Evolutionary conservation across 2,888 invertebrate species (phyloP).

Genomic region (Chrysolina americana): DNA sequence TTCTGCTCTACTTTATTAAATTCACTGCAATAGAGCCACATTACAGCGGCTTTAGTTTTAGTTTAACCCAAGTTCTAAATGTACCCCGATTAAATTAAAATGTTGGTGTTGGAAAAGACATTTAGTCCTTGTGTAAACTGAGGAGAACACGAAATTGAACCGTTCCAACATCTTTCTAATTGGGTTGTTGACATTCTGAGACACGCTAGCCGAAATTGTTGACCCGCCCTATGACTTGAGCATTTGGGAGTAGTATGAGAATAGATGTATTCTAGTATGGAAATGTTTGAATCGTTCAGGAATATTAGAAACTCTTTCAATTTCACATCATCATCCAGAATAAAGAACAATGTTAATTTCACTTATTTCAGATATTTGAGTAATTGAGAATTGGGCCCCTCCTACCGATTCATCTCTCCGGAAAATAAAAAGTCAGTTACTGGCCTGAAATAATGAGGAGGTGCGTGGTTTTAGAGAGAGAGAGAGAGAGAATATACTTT

Average conservation of each 20-base stretch:
- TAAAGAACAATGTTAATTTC: too few relatives aligned
- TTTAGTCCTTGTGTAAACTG: conserved; percentile 38
- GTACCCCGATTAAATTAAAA: conserved; percentile 27
- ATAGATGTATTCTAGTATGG: background rate
- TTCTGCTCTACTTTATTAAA: background rate
- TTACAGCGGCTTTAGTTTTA: background rate
- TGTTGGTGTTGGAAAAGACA: conserved; percentile 35
- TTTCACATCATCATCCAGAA: too few relatives aligned
- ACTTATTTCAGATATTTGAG: too few relatives aligned
- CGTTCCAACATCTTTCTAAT: conserved; percentile 62
- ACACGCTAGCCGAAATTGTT: conserved; percentile 25
- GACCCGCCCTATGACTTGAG: conserved; percentile 19
- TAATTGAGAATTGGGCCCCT: too few relatives aligned
- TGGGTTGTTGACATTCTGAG: conserved; percentile 62
- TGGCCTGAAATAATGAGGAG: too few relatives aligned
- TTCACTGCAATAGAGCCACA: background rate
- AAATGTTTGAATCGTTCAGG: too few relatives aligned
- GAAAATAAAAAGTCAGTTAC: too few relatives aligned
- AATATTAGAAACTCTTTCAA: too few relatives aligned
- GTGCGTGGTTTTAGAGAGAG: too few relatives aligned
- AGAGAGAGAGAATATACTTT: too few relatives aligned
- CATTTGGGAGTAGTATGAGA: background rate
- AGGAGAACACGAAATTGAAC: conserved; percentile 53
- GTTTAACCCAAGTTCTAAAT: conserved; percentile 14
- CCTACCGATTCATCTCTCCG: too few relatives aligned